Evolutionary conservation across 2,888 invertebrate genomes (phyloP), one percentile per base, ranked within the genome.

Genomic region (Ochropleura leucogaster): DNA sequence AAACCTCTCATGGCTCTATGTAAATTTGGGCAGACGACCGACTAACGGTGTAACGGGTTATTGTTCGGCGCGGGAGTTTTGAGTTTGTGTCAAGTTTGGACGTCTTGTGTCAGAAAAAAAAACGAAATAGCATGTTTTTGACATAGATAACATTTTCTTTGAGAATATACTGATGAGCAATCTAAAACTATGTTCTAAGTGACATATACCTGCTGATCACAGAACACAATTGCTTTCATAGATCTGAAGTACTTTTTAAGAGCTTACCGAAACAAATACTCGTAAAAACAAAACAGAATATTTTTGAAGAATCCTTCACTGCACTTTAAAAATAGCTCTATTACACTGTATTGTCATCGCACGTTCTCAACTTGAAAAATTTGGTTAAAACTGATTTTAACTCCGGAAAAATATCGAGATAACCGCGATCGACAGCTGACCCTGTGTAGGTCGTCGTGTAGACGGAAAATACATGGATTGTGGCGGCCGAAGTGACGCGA

Each of bases 401-500:
- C 44, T 72, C 64, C 79, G 72, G 49, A 73, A 77, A 72, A 79
- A 79, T 78, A 70, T 71, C 68, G 65, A 76, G 72, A 84, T 78
- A 79, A 84, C 65, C 73, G 80, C 85, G 87, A 80, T 86, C 85
- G 82, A 83, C 85, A 84, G 77, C 76, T 91, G 92, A 92, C 92
- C 92, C 91, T 87, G 89, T 88, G 84, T 88, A 92, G 93, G 92
- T 92, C 92, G 91, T 85, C 82, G 79, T 57, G 82, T 87, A 85
- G 83, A 88, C 89, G 91, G 88, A 90, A 90, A 91, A 89, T 84
- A 87, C 79, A 83, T 84, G 46, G 74, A 84, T 85, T 72, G 85
- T 85, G 87, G 84, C 92, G 91, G 91, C 93, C 89, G 91, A 90
- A 89, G 90, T 92, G 90, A 87, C 86, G 91, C 93, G 91, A 91